These are phyloP conservation scores for Cladorhizidae sp. DNA, from an alignment of 37 sponge, comb jelly and placozoan genomes.

Conservation along the genomic window DNA sequence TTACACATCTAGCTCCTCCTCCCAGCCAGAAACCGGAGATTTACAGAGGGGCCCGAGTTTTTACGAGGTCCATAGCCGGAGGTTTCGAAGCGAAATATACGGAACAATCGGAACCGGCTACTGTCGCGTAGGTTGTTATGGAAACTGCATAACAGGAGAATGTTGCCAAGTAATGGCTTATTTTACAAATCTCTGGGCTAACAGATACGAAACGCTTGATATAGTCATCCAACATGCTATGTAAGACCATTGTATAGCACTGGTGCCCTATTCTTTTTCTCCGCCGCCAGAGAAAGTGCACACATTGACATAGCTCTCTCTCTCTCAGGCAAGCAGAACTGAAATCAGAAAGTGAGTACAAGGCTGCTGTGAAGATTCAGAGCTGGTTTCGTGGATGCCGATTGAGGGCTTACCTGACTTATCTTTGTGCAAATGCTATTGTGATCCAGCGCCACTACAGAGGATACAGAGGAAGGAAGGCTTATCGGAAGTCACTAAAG, in stretches of 20 bases:
- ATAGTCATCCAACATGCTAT: too few species aligned
- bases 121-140: background rate
- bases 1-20: too few species aligned
- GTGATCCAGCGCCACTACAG: conserved; percentile 53
- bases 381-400: conserved; percentile 73
- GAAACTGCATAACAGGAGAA: background rate
- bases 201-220: background rate
- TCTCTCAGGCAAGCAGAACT: conserved; percentile 64
- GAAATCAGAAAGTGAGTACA: conserved; percentile 26
- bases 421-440: conserved; percentile 42
- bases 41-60: too few species aligned
- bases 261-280: too few species aligned
- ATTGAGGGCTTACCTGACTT: conserved; percentile 63
- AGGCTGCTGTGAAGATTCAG: conserved; percentile 66
- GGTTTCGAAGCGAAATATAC: too few species aligned
- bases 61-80: too few species aligned
- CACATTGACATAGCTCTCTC: too few species aligned
- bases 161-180: background rate
- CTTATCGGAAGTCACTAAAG: conserved; percentile 33
- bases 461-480: conserved; percentile 37
- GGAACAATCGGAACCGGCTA: too few species aligned
- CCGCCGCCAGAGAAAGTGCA: too few species aligned
- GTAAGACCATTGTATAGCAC: too few species aligned
- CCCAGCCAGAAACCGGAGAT: too few species aligned
- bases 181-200: background rate